A percentile compares a stretch with the other conserved stretches of the same genome.
phyloP scores from a whole-genome alignment of 1,140 invertebrate species.

The Thereuonema tuberculata region DNA sequence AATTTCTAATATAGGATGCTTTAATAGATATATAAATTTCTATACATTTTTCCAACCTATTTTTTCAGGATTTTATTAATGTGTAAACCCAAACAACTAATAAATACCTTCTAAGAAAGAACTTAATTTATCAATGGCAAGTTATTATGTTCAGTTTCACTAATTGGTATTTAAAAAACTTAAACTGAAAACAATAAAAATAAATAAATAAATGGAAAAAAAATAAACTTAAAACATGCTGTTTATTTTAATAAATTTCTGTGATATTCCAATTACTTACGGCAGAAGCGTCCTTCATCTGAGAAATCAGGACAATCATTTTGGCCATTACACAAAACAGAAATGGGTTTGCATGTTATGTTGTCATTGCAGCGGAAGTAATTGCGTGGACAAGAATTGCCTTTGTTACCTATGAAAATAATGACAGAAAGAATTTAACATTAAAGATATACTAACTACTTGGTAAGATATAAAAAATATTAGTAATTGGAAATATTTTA shows the following conservation, averaged over 20 bases:
- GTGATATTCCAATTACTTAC: conserved; percentile 21
- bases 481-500: background rate
- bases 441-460: background rate
- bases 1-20: too few species aligned
- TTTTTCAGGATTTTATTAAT: too few species aligned
- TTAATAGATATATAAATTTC: too few species aligned
- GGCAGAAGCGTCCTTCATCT: conserved; percentile 33
- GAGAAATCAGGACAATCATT: conserved; percentile 34
- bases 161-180: too few species aligned
- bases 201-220: background rate
- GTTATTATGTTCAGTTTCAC: too few species aligned
- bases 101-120: too few species aligned
- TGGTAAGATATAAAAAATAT: too few species aligned
- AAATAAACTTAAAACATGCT: background rate
- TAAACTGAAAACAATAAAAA: background rate
- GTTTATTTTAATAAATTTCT: background rate
- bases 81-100: too few species aligned
- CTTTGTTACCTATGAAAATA: conserved; percentile 33
- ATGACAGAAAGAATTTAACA: background rate
- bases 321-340: conserved; percentile 32
- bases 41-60: too few species aligned
- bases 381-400: conserved; percentile 41
- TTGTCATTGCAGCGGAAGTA: conserved; percentile 43
- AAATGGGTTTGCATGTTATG: conserved; percentile 34
- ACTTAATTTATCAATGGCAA: too few species aligned